These are phyloP conservation scores for Mycetomoellerius zeteki DNA, from an alignment of 1,140 invertebrate genomes.

Conservation along the genomic window DNA sequence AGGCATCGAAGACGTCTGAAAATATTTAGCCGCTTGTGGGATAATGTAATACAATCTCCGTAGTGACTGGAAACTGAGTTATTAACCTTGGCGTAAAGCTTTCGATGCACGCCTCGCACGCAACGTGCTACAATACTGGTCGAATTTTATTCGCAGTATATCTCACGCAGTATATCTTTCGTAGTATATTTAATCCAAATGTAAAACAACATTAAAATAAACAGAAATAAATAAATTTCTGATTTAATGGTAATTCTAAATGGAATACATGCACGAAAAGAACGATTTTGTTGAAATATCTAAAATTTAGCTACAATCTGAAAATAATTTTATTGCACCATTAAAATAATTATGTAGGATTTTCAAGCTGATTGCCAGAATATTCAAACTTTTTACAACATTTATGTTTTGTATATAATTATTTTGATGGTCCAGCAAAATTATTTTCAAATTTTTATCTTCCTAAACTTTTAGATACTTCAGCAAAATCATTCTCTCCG, in stretches of 20 bases:
- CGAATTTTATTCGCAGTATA: constrained; percentile 1
- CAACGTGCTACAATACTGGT: background rate
- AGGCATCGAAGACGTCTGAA: constrained; percentile 25
- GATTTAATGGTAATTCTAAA: background rate
- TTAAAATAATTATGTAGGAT: too few species aligned
- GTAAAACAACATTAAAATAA: background rate
- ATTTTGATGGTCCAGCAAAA: too few species aligned
- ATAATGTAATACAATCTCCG: constrained; percentile 9
- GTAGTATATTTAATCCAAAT: background rate
- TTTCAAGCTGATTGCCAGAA: too few species aligned
- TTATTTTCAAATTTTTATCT: too few species aligned
- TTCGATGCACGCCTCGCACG: background rate
- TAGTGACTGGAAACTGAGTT: constrained; percentile 20
- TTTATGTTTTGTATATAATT: too few species aligned
- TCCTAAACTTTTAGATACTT: too few species aligned
- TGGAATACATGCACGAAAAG: too few species aligned
- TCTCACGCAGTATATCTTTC: background rate
- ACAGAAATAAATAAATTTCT: background rate
- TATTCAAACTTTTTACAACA: too few species aligned
- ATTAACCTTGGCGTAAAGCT: constrained; percentile 16
- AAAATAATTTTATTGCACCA: too few species aligned
- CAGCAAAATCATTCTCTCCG: too few species aligned
- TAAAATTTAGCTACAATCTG: too few species aligned
- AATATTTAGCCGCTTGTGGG: constrained; percentile 17
- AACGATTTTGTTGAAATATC: too few species aligned